These are phyloP conservation scores for Ovis canadensis DNA, from an alignment of 2,113 vertebrate species.

Conservation along the genomic window DNA sequence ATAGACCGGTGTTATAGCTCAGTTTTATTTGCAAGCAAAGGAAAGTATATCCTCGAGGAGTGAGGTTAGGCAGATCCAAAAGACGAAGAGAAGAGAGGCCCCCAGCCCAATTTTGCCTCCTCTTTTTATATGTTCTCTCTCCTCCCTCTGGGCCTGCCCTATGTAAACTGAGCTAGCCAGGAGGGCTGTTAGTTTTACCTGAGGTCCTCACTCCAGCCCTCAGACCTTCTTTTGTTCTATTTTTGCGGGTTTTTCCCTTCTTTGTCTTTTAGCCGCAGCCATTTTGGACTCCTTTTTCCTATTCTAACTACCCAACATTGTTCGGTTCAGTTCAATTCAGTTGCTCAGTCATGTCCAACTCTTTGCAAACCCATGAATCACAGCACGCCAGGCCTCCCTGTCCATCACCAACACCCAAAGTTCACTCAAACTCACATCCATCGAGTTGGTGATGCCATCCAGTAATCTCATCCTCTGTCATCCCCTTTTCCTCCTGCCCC, in stretches of 20 bases:
- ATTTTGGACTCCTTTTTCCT: neutral
- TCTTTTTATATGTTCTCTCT: neutral
- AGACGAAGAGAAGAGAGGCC: neutral
- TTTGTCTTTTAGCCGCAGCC: neutral
- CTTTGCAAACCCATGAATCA: no score
- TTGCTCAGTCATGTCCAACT: accelerated
- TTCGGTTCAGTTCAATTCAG: no score
- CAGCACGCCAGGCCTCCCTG: no score
- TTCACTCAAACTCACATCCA: no score
- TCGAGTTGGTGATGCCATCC: no score
- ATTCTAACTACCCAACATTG: neutral
- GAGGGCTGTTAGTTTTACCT: neutral
- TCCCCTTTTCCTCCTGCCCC: no score
- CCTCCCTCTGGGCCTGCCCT: neutral
- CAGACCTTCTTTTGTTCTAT: neutral
- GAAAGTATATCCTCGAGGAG: neutral
- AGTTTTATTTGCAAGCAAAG: neutral
- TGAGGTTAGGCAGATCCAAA: neutral
- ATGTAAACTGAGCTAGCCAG: neutral
- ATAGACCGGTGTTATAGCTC: neutral
- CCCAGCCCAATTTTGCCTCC: neutral
- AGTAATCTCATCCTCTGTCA: no score
- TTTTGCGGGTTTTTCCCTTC: neutral
- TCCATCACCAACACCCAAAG: no score
- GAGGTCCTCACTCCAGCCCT: neutral